Evolutionary conservation across 2,113 vertebrate genomes (phyloP).

Genomic region (Marmota flaviventris): DNA sequence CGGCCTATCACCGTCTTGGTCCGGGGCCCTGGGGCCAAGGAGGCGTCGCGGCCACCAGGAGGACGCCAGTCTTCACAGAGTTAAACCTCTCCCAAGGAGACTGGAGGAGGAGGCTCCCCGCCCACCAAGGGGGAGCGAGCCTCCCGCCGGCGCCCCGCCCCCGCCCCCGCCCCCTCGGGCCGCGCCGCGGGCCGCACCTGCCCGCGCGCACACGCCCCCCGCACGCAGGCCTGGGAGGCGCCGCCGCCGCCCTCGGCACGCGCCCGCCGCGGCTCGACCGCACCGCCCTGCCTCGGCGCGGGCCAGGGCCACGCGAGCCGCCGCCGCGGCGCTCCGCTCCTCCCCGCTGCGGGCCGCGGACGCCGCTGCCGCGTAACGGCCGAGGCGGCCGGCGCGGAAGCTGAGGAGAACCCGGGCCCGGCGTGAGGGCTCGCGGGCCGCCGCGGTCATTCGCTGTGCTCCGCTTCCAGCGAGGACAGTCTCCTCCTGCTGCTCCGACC

Average conservation of each 20-base stretch:
- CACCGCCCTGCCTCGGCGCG: conserved; percentile 35
- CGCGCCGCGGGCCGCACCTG: conserved; percentile 48
- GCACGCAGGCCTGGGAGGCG: neutral
- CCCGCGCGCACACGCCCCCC: conserved; percentile 65
- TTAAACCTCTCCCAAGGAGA: conserved; percentile 51
- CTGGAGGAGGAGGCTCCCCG: neutral
- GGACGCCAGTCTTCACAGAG: conserved; percentile 57
- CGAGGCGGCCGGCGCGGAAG: conserved; percentile 14
- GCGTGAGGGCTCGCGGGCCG: conserved; percentile 48
- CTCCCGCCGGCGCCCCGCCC: conserved; percentile 39
- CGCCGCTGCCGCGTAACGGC: neutral
- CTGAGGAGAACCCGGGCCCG: conserved; percentile 20
- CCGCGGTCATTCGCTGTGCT: neutral
- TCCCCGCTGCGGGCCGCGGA: neutral
- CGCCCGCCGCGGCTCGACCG: conserved; percentile 16
- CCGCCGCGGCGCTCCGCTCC: neutral
- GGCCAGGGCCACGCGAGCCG: conserved; percentile 49
- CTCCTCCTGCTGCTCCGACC: conserved; percentile 37
- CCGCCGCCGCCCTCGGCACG: conserved; percentile 54
- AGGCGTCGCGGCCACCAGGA: neutral
- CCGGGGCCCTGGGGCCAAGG: neutral
- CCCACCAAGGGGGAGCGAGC: neutral
- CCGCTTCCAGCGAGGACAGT: neutral
- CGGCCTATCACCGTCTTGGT: neutral
- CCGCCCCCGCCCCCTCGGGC: neutral